Percentiles rank a stretch among this genome's conserved stretches.
Evolutionary conservation across 2,113 vertebrate species (phyloP).

Genomic region (Bungarus multicinctus): DNA sequence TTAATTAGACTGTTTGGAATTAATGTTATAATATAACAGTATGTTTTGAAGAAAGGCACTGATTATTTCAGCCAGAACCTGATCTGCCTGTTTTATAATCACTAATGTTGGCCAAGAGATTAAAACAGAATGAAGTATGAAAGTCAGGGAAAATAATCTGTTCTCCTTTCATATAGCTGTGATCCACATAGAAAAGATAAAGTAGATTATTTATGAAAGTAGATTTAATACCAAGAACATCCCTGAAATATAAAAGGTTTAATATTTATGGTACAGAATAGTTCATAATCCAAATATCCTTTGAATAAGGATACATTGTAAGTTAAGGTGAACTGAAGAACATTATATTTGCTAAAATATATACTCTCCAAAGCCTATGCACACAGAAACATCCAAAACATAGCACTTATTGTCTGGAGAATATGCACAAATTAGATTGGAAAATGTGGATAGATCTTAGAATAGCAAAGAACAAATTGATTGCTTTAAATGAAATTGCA

Average conservation of each 20-base stretch:
- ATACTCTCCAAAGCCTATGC: background rate
- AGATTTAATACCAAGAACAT: background rate
- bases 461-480: background rate
- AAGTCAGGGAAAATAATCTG: background rate
- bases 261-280: background rate
- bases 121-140: background rate
- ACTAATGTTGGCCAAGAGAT: background rate
- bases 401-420: background rate
- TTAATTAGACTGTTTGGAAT: background rate
- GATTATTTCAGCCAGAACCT: background rate
- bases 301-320: background rate
- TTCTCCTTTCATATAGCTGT: background rate
- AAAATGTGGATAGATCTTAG: background rate
- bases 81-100: background rate
- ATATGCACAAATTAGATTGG: background rate
- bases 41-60: slow-evolving; percentile 20
- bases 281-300: background rate
- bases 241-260: background rate
- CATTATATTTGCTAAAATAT: background rate
- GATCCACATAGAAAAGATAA: background rate
- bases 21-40: background rate
- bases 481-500: background rate
- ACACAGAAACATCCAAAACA: background rate
- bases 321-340: background rate
- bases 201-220: background rate